Percentiles rank a stretch among this genome's conserved stretches.
Conservation (phyloP, 2,797 vertebrate species). For the Poecilia picta region DNA sequence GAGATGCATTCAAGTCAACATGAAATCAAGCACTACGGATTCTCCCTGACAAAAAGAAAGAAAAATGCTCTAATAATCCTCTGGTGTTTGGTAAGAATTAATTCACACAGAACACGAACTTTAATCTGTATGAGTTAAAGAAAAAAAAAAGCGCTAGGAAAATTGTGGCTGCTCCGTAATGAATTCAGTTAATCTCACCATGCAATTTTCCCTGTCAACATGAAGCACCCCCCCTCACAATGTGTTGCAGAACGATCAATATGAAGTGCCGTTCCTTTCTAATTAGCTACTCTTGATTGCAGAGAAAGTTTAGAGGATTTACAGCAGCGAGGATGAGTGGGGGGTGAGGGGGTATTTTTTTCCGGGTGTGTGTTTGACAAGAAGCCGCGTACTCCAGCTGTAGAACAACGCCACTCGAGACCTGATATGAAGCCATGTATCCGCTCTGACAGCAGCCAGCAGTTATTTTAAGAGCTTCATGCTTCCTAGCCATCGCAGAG, state of each 20-base stretch:
- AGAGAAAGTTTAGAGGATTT: neutral
- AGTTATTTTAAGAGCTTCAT: conserved; percentile 53
- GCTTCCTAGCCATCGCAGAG: conserved; percentile 46
- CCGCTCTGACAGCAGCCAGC: conserved; percentile 49
- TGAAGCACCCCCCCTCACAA: neutral
- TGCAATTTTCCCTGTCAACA: neutral
- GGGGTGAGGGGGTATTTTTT: too few species aligned
- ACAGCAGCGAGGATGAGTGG: neutral
- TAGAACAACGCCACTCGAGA: conserved; percentile 14
- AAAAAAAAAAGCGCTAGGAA: neutral
- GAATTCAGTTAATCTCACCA: neutral
- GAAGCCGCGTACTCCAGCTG: conserved; percentile 21
- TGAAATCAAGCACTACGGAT: neutral
- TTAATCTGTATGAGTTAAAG: neutral
- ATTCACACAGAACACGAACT: neutral
- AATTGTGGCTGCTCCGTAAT: neutral
- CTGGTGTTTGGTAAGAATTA: neutral
- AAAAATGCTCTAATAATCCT: neutral
- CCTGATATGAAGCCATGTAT: conserved; percentile 40
- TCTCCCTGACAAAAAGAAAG: neutral
- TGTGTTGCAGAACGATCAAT: neutral
- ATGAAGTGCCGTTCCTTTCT: neutral
- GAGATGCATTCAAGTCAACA: neutral
- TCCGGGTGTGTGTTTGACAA: conserved; percentile 7
- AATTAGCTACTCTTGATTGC: neutral